Evolutionary conservation across 1,140 invertebrate genomes (phyloP).

Genomic region (Colletes latitarsis): DNA sequence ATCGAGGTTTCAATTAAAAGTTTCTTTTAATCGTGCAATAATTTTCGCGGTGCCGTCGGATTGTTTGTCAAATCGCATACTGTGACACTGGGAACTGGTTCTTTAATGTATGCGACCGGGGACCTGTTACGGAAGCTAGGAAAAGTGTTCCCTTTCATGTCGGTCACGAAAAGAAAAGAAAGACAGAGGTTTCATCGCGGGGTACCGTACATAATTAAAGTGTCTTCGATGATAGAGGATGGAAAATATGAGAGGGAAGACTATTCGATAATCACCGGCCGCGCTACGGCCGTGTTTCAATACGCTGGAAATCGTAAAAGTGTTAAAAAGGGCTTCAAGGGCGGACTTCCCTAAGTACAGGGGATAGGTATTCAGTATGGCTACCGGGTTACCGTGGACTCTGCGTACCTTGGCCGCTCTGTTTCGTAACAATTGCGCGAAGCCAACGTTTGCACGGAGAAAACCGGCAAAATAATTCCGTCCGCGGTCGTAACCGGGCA

Average conservation of each 20-base stretch:
- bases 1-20: no score
- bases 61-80: background rate
- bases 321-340: constrained; percentile 65
- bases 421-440: constrained; percentile 19
- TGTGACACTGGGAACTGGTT: background rate
- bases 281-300: constrained; percentile 53
- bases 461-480: background rate
- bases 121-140: constrained; percentile 9
- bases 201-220: constrained; percentile 46
- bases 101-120: background rate
- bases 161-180: background rate
- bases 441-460: background rate
- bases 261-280: constrained; percentile 21
- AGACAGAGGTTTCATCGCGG: constrained; percentile 23
- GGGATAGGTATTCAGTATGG: constrained; percentile 57
- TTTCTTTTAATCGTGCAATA: no score
- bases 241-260: constrained; percentile 27
- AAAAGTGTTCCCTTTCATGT: constrained; percentile 12
- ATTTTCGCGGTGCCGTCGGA: background rate
- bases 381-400: constrained; percentile 48
- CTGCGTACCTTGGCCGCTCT: constrained; percentile 38
- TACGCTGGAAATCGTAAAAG: constrained; percentile 69
- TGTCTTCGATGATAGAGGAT: constrained; percentile 18
- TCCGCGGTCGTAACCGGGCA: background rate
- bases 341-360: constrained; percentile 41